Evolutionary conservation across 2,888 invertebrate genomes (phyloP), one percentile per base, ranked within the genome.

Genomic region (Cryptocheilus praepositus): DNA sequence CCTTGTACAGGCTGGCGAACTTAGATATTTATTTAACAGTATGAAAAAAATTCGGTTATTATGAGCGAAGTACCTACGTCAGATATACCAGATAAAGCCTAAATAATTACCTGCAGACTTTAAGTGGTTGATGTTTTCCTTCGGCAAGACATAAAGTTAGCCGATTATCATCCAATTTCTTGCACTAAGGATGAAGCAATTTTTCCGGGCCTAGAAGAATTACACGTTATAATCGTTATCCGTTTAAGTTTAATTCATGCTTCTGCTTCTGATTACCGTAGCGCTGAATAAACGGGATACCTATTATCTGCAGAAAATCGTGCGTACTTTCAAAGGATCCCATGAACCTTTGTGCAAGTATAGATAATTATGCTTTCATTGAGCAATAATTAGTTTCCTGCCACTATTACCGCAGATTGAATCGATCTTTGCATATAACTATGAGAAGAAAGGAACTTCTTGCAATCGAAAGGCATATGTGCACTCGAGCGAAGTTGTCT

Each of bases 181-280:
- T 52, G 36, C 36, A 8, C 36, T 36, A 36, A 36, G 1, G 36
- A 36, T 36, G 36, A 36, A 36, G 16, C 52, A 13, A 51, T 52
- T 52, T 52, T 52, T 52, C 13, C 52, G 11, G 3, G 11, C 13
- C 15, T 0, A 19, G 4, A 15, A 15, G 3, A 36, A 36, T 36
- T 36, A 36, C 36, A 36, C 3, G 36, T 36, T 36, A 36, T 11
- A 11, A 36, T 55, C 28, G n/a, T 3, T 28, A 8, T 16, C 28
- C 36, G n/a, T 55, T 55, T 55, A 55, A n/a, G n/a, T 25, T 55
- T 28, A 25, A 22, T 55, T 21, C 28, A 16, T 18, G 36, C 55
- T n/a, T 13, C 55, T 16, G 55, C 28, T 16, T 16, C 55, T 36
- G 15, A 11, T 55, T 36, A 55, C 36, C n/a, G n/a, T n/a, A 55